Percentiles rank a stretch among this genome's conserved stretches.
These are phyloP conservation scores for Lysiphlebus fabarum DNA, from an alignment of 1,140 invertebrate genomes.

Conservation along the genomic window DNA sequence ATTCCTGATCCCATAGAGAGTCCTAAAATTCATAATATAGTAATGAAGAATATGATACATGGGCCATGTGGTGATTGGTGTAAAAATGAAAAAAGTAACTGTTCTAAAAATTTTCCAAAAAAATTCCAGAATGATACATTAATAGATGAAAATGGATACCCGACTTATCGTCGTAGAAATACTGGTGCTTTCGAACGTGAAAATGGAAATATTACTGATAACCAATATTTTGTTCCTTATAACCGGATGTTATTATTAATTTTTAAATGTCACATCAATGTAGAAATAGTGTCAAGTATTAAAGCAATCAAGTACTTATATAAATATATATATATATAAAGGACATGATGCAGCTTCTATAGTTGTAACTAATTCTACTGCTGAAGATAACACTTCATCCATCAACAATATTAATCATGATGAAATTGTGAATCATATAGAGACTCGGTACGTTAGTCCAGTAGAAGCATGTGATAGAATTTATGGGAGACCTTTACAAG, in stretches of 20 bases:
- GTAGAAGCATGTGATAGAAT: conserved; percentile 10
- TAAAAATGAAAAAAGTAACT: conserved; percentile 4
- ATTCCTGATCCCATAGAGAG: conserved; percentile 24
- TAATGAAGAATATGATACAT: conserved; percentile 32
- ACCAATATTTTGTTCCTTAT: conserved; percentile 14
- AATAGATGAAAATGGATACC: conserved; percentile 39
- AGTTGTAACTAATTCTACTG: not conserved
- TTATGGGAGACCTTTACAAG: conserved; percentile 3
- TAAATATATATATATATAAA: conserved; percentile 20
- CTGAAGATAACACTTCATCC: not conserved
- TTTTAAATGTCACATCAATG: conserved; percentile 21
- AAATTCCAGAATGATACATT: conserved; percentile 34
- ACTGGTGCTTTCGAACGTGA: not conserved
- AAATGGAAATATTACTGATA: not conserved
- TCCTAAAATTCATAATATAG: conserved; percentile 12
- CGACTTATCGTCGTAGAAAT: conserved; percentile 19
- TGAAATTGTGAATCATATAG: conserved; percentile 17
- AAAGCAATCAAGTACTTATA: conserved; percentile 13
- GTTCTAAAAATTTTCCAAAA: conserved; percentile 41
- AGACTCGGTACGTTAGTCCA: conserved; percentile 15
- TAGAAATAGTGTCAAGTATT: conserved; percentile 17
- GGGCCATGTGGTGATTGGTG: conserved; percentile 38
- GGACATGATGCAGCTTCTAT: conserved; percentile 18
- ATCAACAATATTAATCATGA: conserved; percentile 17
- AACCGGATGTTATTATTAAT: conserved; percentile 8